Evolutionary conservation across 1,140 invertebrate species (phyloP).

Genomic region (Sycophaga agraensis): DNA sequence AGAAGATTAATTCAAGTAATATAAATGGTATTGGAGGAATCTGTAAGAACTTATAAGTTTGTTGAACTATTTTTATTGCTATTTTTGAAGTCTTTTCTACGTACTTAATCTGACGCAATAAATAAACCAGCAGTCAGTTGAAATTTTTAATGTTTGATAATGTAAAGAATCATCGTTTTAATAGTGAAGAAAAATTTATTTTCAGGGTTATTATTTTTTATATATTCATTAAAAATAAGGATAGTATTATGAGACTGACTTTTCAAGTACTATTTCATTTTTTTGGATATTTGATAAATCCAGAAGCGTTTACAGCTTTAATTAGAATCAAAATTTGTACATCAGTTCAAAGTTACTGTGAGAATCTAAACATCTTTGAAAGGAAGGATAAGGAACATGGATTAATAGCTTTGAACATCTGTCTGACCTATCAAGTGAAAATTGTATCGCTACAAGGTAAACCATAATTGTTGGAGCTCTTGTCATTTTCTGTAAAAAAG

Average conservation of each 20-base stretch:
- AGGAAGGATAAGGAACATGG: neutral
- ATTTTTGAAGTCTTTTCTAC: constrained; percentile 7
- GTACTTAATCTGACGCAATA: constrained; percentile 15
- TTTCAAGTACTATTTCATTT: constrained; percentile 18
- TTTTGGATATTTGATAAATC: constrained; percentile 8
- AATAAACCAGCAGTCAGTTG: neutral
- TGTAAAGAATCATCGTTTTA: neutral
- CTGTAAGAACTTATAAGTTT: neutral
- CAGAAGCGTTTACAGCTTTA: constrained; percentile 17
- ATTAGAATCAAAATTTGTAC: constrained; percentile 16
- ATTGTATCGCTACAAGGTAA: constrained; percentile 40
- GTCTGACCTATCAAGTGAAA: neutral
- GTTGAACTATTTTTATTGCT: constrained; percentile 20
- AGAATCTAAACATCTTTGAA: constrained; percentile 8
- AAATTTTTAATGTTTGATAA: neutral
- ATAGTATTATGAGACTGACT: constrained; percentile 34
- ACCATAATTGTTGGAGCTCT: constrained; percentile 36
- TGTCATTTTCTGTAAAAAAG: constrained; percentile 32
- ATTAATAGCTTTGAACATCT: constrained; percentile 10
- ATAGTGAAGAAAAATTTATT: neutral
- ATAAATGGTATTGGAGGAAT: neutral
- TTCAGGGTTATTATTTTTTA: constrained; percentile 9
- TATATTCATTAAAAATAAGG: constrained; percentile 20
- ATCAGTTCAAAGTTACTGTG: neutral
- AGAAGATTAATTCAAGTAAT: neutral